Evolutionary conservation across 2,113 vertebrate genomes (phyloP), one percentile per base, ranked within the genome.

Genomic region (Vulpes vulpes): DNA sequence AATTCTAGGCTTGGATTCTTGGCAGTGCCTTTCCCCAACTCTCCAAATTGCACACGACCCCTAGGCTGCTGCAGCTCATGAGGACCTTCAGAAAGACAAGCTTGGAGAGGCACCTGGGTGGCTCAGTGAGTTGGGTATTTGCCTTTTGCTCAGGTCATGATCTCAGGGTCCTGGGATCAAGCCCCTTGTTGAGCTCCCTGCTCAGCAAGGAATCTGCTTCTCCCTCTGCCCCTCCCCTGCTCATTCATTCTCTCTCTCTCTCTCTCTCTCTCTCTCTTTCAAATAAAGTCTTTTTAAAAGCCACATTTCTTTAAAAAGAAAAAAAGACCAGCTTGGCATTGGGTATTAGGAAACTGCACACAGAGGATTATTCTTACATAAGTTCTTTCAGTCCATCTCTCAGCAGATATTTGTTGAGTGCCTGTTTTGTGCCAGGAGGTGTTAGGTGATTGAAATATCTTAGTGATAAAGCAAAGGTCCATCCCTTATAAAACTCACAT

Each of bases 341-440:
- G 69, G 6, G 32, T 62, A 53, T 89, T 53, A 55, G 55, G 19
- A 64, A 89, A 35, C 43, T 74, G n/a, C 57, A 43, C 78, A 25
- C 32, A 82, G n/a, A 89, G 19, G 19, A 89, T 30, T 23, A 32
- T 82, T 89, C 55, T 94, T 64, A 38, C 0, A 11, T 57, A 20
- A 62, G 55, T 73, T 62, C 55, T 73, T 83, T 73, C 12, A 71
- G 55, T 89, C 43, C n/a, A 23, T 71, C 43, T 82, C 62, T 71
- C 43, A 82, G 64, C 85, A 94, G 82, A 73, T 88, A 88, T 88
- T 88, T 35, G 60, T 69, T 60, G 84, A 88, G 35, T 69, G 20
- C 74, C 20, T 49, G 15, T 49, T 80, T 94, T 80, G 84, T 80
- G 23, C 22, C 35, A 71, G 35, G 92, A 67, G 51, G 27, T 87